Evolutionary conservation across 1,140 invertebrate genomes (phyloP).

Genomic region (Agrilus planipennis): DNA sequence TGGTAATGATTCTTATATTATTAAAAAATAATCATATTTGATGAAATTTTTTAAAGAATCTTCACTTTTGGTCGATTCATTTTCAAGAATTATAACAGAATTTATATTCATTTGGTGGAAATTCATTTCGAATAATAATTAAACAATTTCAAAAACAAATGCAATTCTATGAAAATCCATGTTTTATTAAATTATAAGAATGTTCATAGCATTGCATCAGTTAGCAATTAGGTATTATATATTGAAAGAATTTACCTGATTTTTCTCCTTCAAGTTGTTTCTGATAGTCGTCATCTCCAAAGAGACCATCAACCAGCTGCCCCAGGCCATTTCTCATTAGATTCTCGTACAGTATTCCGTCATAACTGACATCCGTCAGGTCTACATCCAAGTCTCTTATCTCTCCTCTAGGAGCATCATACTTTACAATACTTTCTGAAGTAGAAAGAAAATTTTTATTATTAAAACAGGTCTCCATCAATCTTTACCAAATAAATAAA

Average conservation of each 20-base stretch:
- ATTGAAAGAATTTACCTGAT: constrained; percentile 30
- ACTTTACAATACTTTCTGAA: constrained; percentile 68
- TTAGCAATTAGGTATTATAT: neutral
- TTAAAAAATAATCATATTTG: too few relatives aligned
- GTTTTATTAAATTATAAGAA: too few relatives aligned
- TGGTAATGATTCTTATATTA: too few relatives aligned
- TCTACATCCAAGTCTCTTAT: constrained; percentile 72
- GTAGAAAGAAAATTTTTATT: constrained; percentile 13
- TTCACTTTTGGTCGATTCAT: too few relatives aligned
- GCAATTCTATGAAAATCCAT: too few relatives aligned
- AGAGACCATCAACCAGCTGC: constrained; percentile 77
- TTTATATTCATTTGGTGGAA: too few relatives aligned
- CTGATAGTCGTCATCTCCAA: constrained; percentile 55
- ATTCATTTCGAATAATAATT: too few relatives aligned
- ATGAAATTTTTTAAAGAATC: too few relatives aligned
- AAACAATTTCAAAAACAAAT: too few relatives aligned
- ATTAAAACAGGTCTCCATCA: too few relatives aligned
- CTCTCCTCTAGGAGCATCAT: constrained; percentile 72
- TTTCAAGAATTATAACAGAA: too few relatives aligned
- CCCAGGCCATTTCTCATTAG: constrained; percentile 71
- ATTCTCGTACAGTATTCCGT: constrained; percentile 66
- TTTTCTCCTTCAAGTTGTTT: constrained; percentile 39
- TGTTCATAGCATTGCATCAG: too few relatives aligned
- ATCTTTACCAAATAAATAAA: neutral
- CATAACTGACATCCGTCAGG: constrained; percentile 84